Conservation (phyloP, 2,113 vertebrate species). For the Hippocampus guttulatus region DNA sequence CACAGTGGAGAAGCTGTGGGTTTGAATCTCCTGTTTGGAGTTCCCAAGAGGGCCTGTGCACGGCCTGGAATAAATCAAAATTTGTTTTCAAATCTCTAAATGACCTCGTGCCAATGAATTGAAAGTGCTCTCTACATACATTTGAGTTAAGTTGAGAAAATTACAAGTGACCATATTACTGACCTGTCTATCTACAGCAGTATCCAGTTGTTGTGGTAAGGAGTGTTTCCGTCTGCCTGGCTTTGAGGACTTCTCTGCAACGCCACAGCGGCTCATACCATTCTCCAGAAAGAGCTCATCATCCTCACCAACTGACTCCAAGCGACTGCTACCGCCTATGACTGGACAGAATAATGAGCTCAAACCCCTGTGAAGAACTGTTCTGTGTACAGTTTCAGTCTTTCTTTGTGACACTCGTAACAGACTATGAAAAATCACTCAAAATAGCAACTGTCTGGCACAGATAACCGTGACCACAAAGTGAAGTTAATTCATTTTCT, state of each 20-base stretch:
- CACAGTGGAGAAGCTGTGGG: too few species aligned
- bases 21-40: too few species aligned
- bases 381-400: not conserved
- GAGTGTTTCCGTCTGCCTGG: constrained; percentile 87
- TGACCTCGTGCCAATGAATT: too few species aligned
- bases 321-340: constrained; percentile 78
- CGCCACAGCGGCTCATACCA: constrained; percentile 68
- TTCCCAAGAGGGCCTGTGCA: too few species aligned
- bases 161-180: constrained; percentile 12
- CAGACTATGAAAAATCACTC: not conserved
- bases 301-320: constrained; percentile 93
- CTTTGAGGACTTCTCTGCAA: constrained; percentile 71
- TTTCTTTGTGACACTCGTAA: not conserved
- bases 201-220: constrained; percentile 87
- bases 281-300: constrained; percentile 87
- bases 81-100: too few species aligned
- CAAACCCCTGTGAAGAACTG: not conserved
- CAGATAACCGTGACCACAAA: too few species aligned
- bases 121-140: too few species aligned
- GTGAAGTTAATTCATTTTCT: too few species aligned
- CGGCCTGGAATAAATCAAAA: too few species aligned
- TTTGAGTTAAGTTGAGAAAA: too few species aligned
- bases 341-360: not conserved
- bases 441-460: not conserved
- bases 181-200: constrained; percentile 80